phyloP scores from a whole-genome alignment of 2,113 vertebrate species.

The Pagrus major region DNA sequence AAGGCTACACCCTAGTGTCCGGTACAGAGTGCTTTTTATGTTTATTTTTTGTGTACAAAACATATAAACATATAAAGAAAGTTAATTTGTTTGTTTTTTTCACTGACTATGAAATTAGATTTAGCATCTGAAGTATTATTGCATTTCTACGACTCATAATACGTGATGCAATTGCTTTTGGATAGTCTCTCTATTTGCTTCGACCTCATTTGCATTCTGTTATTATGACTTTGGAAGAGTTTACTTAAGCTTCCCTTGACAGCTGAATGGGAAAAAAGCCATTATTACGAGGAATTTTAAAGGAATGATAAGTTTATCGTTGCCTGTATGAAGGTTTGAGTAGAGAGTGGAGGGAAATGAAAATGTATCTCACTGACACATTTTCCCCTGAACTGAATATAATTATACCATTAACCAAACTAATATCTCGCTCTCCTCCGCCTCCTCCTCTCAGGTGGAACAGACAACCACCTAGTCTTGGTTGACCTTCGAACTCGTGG shows the following conservation, averaged over 20 bases:
- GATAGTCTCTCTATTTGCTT: conserved; percentile 5
- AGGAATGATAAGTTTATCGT: neutral
- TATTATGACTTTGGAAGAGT: conserved; percentile 32
- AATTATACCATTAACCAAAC: neutral
- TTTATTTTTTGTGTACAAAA: neutral
- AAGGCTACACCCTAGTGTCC: conserved; percentile 91
- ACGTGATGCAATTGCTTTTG: conserved; percentile 28
- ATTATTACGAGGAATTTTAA: neutral
- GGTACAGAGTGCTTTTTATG: conserved; percentile 73
- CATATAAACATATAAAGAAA: neutral
- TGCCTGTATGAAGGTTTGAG: conserved; percentile 7
- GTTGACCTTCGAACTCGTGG: conserved; percentile 92
- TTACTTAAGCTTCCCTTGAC: conserved; percentile 23
- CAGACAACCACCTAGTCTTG: conserved; percentile 94
- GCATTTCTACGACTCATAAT: conserved; percentile 7
- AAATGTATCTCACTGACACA: neutral
- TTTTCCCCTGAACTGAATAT: neutral
- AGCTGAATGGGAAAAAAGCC: conserved; percentile 5
- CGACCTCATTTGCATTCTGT: conserved; percentile 39
- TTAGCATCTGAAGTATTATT: neutral
- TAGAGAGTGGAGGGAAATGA: neutral
- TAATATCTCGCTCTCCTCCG: neutral
- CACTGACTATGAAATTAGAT: neutral
- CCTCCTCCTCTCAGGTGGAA: conserved; percentile 86
- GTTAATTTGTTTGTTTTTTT: neutral